Evolutionary conservation across 1,140 invertebrate genomes (phyloP).

Genomic region (Drosophila yakuba): DNA sequence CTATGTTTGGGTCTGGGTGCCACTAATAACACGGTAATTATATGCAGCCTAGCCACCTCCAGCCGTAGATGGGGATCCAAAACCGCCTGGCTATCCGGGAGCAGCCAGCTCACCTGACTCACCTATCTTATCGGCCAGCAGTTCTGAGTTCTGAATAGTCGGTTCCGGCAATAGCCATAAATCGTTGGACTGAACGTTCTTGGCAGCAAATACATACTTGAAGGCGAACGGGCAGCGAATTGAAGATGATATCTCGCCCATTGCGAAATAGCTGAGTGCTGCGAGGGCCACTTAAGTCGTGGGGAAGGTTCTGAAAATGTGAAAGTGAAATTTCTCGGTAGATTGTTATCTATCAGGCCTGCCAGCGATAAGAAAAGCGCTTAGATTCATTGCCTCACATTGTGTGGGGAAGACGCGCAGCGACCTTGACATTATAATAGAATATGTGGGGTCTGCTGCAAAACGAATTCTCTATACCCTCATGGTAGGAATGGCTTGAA

Average conservation of each 20-base stretch:
- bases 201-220: conserved; percentile 10
- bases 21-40: conserved; percentile 28
- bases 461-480: conserved; percentile 12
- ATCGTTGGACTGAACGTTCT: conserved; percentile 30
- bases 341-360: conserved; percentile 30
- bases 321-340: conserved; percentile 2
- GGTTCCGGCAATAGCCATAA: conserved; percentile 37
- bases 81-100: conserved; percentile 10
- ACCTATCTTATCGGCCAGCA: conserved; percentile 52
- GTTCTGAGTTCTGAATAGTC: not conserved
- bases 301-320: not conserved
- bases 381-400: conserved; percentile 8
- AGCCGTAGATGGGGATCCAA: conserved; percentile 15
- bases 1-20: conserved; percentile 30
- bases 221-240: not conserved
- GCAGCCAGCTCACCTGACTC: conserved; percentile 21
- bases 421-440: conserved; percentile 51
- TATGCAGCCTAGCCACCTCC: not conserved
- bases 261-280: conserved; percentile 33
- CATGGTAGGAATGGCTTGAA: too few species aligned
- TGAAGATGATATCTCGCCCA: conserved; percentile 41
- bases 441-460: not conserved
- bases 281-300: conserved; percentile 15
- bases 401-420: conserved; percentile 1
- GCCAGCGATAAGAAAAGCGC: conserved; percentile 13